A percentile compares a stretch with the other conserved stretches of the same genome.
Conservation (phyloP, 2,888 invertebrate genomes). For the Lasioglossum vierecki region DNA sequence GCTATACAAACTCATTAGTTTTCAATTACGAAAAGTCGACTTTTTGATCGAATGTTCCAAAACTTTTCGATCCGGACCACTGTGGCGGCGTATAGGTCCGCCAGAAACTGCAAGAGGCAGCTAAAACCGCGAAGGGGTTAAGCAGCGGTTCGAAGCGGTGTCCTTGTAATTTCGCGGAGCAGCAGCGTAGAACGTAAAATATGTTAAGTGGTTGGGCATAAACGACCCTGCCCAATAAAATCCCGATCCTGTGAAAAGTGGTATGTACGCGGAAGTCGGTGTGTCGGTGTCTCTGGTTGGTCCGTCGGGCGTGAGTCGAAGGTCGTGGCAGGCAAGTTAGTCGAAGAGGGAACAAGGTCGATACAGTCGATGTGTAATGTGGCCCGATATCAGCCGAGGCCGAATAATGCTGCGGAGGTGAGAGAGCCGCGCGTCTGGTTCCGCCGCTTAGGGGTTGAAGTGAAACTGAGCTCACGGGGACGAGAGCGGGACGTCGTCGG, state of each 20-base stretch:
- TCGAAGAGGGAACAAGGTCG: conserved; percentile 51
- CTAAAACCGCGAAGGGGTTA: too few species aligned
- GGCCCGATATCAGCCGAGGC: conserved; percentile 42
- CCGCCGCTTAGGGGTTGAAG: conserved; percentile 73
- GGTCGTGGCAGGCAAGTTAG: conserved; percentile 48
- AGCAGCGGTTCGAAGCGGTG: not conserved
- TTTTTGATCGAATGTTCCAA: too few species aligned
- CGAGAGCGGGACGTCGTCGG: conserved; percentile 76
- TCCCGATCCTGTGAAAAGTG: not conserved
- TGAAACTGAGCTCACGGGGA: conserved; percentile 76
- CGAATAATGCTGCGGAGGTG: conserved; percentile 49
- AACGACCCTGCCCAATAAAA: not conserved
- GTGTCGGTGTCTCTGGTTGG: conserved; percentile 9
- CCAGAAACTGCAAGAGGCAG: too few species aligned
- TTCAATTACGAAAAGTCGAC: too few species aligned
- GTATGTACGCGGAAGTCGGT: not conserved
- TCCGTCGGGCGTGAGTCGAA: conserved; percentile 52
- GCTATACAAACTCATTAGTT: too few species aligned
- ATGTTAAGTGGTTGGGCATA: not conserved
- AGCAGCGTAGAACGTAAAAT: not conserved
- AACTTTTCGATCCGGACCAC: too few species aligned
- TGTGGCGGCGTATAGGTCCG: too few species aligned
- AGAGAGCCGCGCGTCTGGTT: conserved; percentile 66
- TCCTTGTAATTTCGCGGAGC: not conserved
- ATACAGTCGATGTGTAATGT: conserved; percentile 48